Percentiles rank a stretch among this genome's conserved stretches.
phyloP scores from a whole-genome alignment of 2,888 invertebrate species.

The Netelia inedita region DNA sequence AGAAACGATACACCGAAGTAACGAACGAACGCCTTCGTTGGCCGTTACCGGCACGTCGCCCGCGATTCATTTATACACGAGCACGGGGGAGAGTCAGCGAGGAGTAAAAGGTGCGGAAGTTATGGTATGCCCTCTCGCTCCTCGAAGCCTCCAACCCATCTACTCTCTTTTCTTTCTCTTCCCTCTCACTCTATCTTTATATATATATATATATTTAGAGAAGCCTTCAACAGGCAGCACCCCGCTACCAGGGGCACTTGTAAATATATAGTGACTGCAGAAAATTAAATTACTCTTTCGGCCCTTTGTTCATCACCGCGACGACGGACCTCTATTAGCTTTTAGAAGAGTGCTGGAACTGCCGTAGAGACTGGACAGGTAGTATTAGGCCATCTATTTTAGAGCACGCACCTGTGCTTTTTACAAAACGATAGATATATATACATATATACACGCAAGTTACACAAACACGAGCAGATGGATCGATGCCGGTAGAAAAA shows the following conservation, averaged over 20 bases:
- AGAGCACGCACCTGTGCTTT: constrained; percentile 63
- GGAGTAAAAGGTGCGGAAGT: constrained; percentile 63
- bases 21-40: constrained; percentile 64
- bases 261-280: constrained; percentile 67
- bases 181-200: constrained; percentile 21
- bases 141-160: background rate
- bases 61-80: constrained; percentile 62
- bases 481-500: constrained; percentile 28
- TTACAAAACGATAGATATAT: constrained; percentile 21
- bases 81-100: constrained; percentile 35
- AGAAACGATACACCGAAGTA: constrained; percentile 48
- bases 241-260: constrained; percentile 56
- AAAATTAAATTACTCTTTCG: constrained; percentile 69
- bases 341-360: constrained; percentile 62
- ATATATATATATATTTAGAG: constrained; percentile 9
- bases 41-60: constrained; percentile 58
- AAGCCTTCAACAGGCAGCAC: constrained; percentile 40
- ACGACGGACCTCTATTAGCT: constrained; percentile 68
- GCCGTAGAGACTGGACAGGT: constrained; percentile 62
- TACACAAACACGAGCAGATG: constrained; percentile 43
- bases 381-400: constrained; percentile 47
- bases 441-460: background rate
- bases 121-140: constrained; percentile 13
- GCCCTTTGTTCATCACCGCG: constrained; percentile 70
- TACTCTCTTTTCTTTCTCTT: constrained; percentile 9